These are phyloP conservation scores for Pachyrhynchus sulphureomaculatus DNA, from an alignment of 1,140 invertebrate genomes.

Conservation along the genomic window DNA sequence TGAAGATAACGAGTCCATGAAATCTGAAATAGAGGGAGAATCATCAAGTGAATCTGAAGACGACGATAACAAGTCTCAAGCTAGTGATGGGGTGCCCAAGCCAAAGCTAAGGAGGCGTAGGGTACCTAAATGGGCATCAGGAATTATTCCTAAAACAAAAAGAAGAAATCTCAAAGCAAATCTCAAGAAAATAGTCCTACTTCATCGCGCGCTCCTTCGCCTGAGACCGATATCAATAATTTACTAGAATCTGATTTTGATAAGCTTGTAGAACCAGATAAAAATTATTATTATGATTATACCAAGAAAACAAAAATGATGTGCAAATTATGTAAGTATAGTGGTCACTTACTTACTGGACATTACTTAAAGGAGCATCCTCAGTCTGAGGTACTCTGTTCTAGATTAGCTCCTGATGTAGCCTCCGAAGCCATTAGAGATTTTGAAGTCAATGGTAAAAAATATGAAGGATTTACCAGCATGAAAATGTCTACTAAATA, in stretches of 20 bases:
- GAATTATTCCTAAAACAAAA: slow-evolving; percentile 31
- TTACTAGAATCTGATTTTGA: background rate
- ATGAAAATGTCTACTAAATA: slow-evolving; percentile 25
- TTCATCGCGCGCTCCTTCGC: background rate
- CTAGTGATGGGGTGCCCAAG: background rate
- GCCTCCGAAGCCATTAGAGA: slow-evolving; percentile 55
- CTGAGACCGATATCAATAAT: background rate
- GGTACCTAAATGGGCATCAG: slow-evolving; percentile 33
- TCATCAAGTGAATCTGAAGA: slow-evolving; percentile 4
- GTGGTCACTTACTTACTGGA: slow-evolving; percentile 62
- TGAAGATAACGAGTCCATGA: slow-evolving; percentile 2
- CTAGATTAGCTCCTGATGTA: slow-evolving; percentile 56
- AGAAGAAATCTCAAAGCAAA: slow-evolving; percentile 16
- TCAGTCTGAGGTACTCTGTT: slow-evolving; percentile 63
- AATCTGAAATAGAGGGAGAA: slow-evolving; percentile 19
- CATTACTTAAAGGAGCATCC: slow-evolving; percentile 67
- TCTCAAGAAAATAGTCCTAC: slow-evolving; percentile 17
- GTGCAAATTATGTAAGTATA: slow-evolving; percentile 62
- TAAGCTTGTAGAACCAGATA: slow-evolving; percentile 35
- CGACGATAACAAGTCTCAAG: slow-evolving; percentile 18
- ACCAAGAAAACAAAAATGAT: slow-evolving; percentile 46
- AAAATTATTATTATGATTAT: slow-evolving; percentile 40
- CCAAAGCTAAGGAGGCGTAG: slow-evolving; percentile 22
- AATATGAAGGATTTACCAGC: slow-evolving; percentile 20
- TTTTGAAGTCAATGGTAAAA: slow-evolving; percentile 27